Evolutionary conservation across 2,797 vertebrate genomes (phyloP).

Genomic region (Iguana delicatissima): DNA sequence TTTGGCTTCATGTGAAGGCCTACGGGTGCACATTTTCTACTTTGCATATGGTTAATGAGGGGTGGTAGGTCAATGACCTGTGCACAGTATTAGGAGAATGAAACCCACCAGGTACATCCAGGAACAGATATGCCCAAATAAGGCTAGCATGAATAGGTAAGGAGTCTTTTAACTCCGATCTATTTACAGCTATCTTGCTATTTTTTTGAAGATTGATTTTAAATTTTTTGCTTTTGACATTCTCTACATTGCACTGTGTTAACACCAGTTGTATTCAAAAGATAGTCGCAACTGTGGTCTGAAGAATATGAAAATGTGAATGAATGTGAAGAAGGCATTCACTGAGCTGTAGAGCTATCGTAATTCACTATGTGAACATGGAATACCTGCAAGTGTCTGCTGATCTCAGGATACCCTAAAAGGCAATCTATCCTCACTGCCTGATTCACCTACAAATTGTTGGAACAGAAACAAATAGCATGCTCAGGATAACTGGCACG

Average conservation of each 20-base stretch:
- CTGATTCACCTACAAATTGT: constrained; percentile 15
- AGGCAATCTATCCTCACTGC: neutral
- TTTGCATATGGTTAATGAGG: too few relatives aligned
- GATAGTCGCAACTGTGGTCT: neutral
- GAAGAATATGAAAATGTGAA: neutral
- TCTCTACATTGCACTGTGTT: neutral
- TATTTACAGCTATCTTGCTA: neutral
- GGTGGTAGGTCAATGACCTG: too few relatives aligned
- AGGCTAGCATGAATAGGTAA: neutral
- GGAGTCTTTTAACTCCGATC: neutral
- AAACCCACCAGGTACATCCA: too few relatives aligned
- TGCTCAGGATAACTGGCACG: neutral
- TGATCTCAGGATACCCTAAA: neutral
- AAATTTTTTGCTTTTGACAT: neutral
- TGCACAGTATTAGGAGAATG: too few relatives aligned
- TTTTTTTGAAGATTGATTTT: neutral
- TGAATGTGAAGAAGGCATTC: neutral
- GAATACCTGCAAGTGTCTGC: neutral
- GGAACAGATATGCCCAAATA: too few relatives aligned
- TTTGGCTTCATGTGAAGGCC: too few relatives aligned
- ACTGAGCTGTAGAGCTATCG: neutral
- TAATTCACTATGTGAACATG: neutral
- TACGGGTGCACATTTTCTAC: too few relatives aligned
- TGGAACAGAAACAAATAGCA: constrained; percentile 34
- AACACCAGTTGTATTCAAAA: too few relatives aligned